These are phyloP conservation scores for Vannuccia rotundouncinata DNA, from an alignment of 2,888 invertebrate genomes.

Conservation along the genomic window DNA sequence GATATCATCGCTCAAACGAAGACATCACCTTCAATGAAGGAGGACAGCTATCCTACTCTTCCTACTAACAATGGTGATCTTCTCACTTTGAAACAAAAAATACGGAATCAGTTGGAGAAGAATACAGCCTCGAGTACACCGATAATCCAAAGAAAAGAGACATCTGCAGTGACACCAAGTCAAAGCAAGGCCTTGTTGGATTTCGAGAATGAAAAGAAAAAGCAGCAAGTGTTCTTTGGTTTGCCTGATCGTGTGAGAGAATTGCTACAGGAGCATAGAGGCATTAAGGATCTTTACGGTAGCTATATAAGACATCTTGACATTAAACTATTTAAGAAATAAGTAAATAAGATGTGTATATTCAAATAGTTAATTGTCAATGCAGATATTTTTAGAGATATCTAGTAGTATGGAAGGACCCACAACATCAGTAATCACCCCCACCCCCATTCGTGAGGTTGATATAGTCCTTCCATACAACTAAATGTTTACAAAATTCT, in stretches of 20 bases:
- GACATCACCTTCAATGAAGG: background rate
- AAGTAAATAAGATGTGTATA: no score
- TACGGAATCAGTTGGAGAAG: background rate
- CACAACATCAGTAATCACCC: no score
- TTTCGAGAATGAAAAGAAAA: background rate
- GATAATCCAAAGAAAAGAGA: background rate
- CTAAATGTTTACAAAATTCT: no score
- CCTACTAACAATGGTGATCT: background rate
- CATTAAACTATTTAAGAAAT: no score
- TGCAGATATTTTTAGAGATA: no score
- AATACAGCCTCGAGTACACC: background rate
- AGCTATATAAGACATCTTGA: no score
- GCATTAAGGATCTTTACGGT: slow-evolving; percentile 77
- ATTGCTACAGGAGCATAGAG: slow-evolving; percentile 69
- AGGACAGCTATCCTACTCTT: background rate
- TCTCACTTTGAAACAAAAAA: background rate
- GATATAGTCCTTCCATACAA: no score
- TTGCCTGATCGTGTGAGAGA: slow-evolving; percentile 67
- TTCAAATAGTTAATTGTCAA: no score
- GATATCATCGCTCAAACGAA: background rate
- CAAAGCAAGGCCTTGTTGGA: background rate
- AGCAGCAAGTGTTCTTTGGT: slow-evolving; percentile 65
- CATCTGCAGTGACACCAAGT: background rate
- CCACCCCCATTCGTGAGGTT: no score
- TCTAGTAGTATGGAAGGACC: no score